Evolutionary conservation across 1,140 invertebrate species (phyloP), one percentile per base, ranked within the genome.

Genomic region (Heliconius melpomene): DNA sequence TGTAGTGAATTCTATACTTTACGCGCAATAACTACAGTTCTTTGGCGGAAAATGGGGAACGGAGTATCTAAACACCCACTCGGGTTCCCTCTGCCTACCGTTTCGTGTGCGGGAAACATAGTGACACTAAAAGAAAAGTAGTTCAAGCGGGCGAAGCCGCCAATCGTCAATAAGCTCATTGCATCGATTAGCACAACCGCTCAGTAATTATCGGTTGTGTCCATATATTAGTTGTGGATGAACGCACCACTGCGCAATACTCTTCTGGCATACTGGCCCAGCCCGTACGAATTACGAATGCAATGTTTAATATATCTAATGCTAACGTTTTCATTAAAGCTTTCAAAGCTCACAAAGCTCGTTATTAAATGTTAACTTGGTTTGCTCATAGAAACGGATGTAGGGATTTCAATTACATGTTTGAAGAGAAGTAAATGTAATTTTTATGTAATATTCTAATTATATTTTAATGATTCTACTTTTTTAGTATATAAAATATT

Each of bases 191-290:
- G 72, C 36, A 36, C 20, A 52, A 73, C 57, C 76, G 29, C 50
- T 26, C 54, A 50, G 40, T 81, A 78, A 81, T 81, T 81, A 81
- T 77, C 74, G 72, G 76, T 71, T 79, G 74, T 74, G 78, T 73
- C 60, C 74, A 73, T 54, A 26, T 36, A 79, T 79, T 79, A 79
- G 29, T 71, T 13, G 54, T 73, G 60, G 73, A 36, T 75, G 78
- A 79, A 79, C 73, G 78, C 57, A 71, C 38, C 23, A 46, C 23
- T 75, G 73, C 57, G 54, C 78, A 70, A 74, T 73, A 16, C 57
- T 71, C 70, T 71, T 20, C n/a, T 77, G 57, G 36, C 57, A 38
- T 60, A 9, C 7, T 40, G 40, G 75, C 66, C 57, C 46, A 75
- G 75, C 66, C 57, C 46, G 72, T 74, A 79, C 66, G 40, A 74